A percentile compares a stretch with the other conserved stretches of the same genome.
These are phyloP conservation scores for Seriola quinqueradiata DNA, from an alignment of 2,113 vertebrate species.

Conservation along the genomic window DNA sequence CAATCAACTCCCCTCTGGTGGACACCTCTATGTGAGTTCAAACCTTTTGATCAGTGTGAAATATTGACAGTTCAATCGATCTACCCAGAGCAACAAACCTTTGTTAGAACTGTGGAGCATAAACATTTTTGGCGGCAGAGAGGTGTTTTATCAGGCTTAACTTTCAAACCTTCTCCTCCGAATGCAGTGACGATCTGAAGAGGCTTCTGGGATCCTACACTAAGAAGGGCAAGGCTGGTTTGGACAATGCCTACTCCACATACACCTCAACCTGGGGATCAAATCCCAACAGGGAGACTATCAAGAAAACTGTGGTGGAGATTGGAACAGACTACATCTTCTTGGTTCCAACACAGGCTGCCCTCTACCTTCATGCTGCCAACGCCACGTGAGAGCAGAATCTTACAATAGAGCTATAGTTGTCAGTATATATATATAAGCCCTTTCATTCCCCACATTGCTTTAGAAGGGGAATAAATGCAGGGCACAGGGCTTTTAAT, in stretches of 20 bases:
- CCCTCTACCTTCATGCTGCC: slow-evolving; percentile 87
- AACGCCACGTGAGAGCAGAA: slow-evolving; percentile 86
- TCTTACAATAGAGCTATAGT: neutral
- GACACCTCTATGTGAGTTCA: slow-evolving; percentile 83
- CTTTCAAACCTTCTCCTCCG: neutral
- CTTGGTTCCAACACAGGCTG: slow-evolving; percentile 87
- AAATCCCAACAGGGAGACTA: slow-evolving; percentile 73
- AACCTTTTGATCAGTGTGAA: neutral
- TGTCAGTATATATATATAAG: neutral
- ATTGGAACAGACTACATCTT: slow-evolving; percentile 91
- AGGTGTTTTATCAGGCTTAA: neutral
- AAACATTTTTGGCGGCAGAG: neutral
- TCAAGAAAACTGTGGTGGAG: slow-evolving; percentile 89
- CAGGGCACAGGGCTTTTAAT: no score
- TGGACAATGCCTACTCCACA: slow-evolving; percentile 72
- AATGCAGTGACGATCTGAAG: slow-evolving; percentile 84
- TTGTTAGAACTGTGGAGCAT: neutral
- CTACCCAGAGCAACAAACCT: neutral
- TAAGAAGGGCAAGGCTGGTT: slow-evolving; percentile 77
- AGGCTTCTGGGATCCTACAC: slow-evolving; percentile 84
- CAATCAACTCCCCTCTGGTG: slow-evolving; percentile 80
- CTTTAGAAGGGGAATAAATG: no score
- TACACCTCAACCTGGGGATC: slow-evolving; percentile 86
- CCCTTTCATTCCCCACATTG: neutral
- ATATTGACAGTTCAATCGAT: neutral